Base-by-base conservation (phyloP, 2,888 invertebrate genomes). In the Automeris io region DNA sequence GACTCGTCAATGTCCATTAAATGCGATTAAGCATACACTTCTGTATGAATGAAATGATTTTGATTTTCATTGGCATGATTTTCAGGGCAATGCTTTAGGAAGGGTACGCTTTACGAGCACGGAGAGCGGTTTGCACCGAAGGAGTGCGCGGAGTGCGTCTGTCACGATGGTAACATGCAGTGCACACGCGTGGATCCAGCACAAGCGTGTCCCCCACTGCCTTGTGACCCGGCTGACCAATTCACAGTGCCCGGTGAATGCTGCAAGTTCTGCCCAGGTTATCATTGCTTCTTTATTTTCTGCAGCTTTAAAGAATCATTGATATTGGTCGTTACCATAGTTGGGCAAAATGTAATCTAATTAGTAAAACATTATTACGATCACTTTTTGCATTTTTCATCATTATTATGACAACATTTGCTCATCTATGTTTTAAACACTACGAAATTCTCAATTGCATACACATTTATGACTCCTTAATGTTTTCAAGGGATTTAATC, bases 211-310 rank as follows among this genome's bases (percentile, higher is more conserved):
- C 95, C 95, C 34, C 88, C 89, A 57, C 88, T 95, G 54, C 90
- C 91, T 37, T 96, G 96, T 80, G 92, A 93, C 47, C 87, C 88
- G 35, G 89, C 90, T 47, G 90, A 94, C 67, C 94, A 94, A 80
- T 92, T 95, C 73, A 91, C 91, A 56, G 93, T 94, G 45, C 92
- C 93, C 35, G 95, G 93, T 42, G 93, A 95, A 75, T 96, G 96
- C 86, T 96, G 96, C 88, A 94, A 94, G 74, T 93, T 94, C 70
- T 96, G 96, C 77, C 93, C 93, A 85, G 95, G 95, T 94, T 77
- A 18, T 40, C 5, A 35, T 11, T 32, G 13, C 37, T n/a, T 18
- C 3, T 3, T 18, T 29, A 33, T n/a, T n/a, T 43, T 48, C 36
- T 35, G 21, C 33, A 49, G 18, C n/a, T 16, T 5, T 13, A 6